Conservation (phyloP, 1,140 invertebrate species). For the Dendroctonus ponderosae region DNA sequence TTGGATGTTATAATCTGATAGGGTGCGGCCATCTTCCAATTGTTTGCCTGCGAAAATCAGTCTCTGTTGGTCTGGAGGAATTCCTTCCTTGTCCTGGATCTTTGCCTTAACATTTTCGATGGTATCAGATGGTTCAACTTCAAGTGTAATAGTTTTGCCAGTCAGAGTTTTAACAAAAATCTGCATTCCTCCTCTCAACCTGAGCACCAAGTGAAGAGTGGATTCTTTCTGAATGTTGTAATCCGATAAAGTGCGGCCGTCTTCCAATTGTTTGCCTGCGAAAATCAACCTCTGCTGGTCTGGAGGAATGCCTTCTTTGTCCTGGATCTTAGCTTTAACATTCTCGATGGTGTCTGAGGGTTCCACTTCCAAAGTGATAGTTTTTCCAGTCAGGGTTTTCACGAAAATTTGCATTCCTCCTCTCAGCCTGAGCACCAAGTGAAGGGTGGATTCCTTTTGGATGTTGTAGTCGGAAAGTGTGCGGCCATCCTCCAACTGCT, state of each 20-base stretch:
- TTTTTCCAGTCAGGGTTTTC: slow-evolving; percentile 31
- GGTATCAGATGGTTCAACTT: slow-evolving; percentile 88
- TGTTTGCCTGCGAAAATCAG: slow-evolving; percentile 93
- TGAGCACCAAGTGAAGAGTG: slow-evolving; percentile 72
- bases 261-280: slow-evolving; percentile 55
- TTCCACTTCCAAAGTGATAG: slow-evolving; percentile 24
- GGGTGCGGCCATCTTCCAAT: slow-evolving; percentile 88
- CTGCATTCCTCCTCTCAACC: slow-evolving; percentile 83
- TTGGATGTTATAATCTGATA: slow-evolving; percentile 93
- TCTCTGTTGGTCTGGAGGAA: slow-evolving; percentile 85
- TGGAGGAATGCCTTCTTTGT: slow-evolving; percentile 26
- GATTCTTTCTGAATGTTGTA: slow-evolving; percentile 79
- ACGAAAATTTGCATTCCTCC: slow-evolving; percentile 67
- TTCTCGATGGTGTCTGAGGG: slow-evolving; percentile 41
- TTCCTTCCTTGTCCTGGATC: slow-evolving; percentile 89
- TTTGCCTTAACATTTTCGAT: slow-evolving; percentile 96
- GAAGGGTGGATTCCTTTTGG: slow-evolving; percentile 71
- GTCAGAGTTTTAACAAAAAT: slow-evolving; percentile 94
- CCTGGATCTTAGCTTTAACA: slow-evolving; percentile 26
- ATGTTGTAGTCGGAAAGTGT: slow-evolving; percentile 79
- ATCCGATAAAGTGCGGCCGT: slow-evolving; percentile 74
- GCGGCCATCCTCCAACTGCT: slow-evolving; percentile 56
- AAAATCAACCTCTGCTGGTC: slow-evolving; percentile 25
- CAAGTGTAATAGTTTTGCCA: slow-evolving; percentile 92
- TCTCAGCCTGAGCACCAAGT: slow-evolving; percentile 72